phyloP scores from a whole-genome alignment of 2,888 invertebrate genomes.

The Thymelicus lineola region DNA sequence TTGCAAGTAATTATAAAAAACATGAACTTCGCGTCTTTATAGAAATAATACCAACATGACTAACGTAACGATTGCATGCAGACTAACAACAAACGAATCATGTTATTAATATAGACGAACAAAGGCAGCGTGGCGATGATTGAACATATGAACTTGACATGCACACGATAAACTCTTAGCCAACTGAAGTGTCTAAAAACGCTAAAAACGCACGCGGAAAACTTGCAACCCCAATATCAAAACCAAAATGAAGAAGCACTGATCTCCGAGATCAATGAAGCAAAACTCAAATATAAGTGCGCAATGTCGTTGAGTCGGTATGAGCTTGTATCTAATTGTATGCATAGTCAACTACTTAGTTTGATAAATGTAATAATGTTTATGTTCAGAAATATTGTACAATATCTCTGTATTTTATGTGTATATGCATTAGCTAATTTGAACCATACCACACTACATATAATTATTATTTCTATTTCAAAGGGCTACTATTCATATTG shows the following conservation, averaged over 20 bases:
- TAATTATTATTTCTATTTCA: not conserved
- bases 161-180: constrained; percentile 27
- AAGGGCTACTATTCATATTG: constrained; percentile 6
- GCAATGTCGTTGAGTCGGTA: constrained; percentile 1
- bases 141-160: constrained; percentile 29
- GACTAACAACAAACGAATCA: constrained; percentile 9
- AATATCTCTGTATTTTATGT: not conserved
- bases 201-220: constrained; percentile 11
- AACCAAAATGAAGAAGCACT: constrained; percentile 10
- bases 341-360: not conserved
- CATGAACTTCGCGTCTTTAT: constrained; percentile 10
- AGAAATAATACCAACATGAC: constrained; percentile 8
- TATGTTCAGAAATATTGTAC: not conserved
- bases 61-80: constrained; percentile 22
- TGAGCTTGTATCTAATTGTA: not conserved
- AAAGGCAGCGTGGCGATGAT: constrained; percentile 8
- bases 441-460: not conserved
- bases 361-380: not conserved
- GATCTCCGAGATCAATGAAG: constrained; percentile 9
- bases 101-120: not conserved
- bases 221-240: constrained; percentile 10
- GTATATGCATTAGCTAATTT: not conserved
- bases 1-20: not conserved
- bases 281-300: constrained; percentile 13
- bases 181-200: constrained; percentile 15